Conservation (phyloP, 2,113 vertebrate species). For the Crotophaga sulcirostris region DNA sequence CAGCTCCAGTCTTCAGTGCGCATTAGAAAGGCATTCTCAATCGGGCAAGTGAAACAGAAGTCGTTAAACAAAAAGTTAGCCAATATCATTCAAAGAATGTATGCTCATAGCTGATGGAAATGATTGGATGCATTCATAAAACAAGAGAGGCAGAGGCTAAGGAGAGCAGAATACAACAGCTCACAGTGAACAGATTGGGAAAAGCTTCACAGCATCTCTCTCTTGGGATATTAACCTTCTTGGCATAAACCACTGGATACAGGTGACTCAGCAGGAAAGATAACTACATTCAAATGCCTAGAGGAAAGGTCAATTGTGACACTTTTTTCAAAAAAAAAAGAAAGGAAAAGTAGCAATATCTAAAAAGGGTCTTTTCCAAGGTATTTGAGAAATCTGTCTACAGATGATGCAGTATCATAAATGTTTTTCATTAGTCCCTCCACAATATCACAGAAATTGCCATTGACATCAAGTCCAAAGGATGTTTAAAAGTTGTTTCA, state of each 20-base stretch:
- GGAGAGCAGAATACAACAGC: not conserved
- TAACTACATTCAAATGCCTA: not conserved
- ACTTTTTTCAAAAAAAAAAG: not conserved
- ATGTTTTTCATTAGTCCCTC: conserved; percentile 75
- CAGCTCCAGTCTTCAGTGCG: not conserved
- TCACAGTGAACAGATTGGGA: not conserved
- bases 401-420: conserved; percentile 72
- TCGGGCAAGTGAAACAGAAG: not conserved
- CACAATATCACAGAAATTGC: conserved; percentile 78
- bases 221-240: not conserved
- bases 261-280: not conserved
- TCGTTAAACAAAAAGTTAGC: not conserved
- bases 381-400: conserved; percentile 73
- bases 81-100: not conserved
- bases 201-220: not conserved
- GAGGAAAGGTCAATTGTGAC: conserved; percentile 35
- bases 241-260: not conserved
- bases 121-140: not conserved
- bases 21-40: not conserved
- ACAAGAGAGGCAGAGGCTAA: not conserved
- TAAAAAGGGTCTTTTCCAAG: conserved; percentile 72
- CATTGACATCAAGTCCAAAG: conserved; percentile 72
- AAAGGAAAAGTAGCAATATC: conserved; percentile 45
- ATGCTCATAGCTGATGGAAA: not conserved
- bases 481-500: conserved; percentile 75